Base-by-base conservation (phyloP, 2,797 vertebrate species). In the Rhabdomys pumilio region DNA sequence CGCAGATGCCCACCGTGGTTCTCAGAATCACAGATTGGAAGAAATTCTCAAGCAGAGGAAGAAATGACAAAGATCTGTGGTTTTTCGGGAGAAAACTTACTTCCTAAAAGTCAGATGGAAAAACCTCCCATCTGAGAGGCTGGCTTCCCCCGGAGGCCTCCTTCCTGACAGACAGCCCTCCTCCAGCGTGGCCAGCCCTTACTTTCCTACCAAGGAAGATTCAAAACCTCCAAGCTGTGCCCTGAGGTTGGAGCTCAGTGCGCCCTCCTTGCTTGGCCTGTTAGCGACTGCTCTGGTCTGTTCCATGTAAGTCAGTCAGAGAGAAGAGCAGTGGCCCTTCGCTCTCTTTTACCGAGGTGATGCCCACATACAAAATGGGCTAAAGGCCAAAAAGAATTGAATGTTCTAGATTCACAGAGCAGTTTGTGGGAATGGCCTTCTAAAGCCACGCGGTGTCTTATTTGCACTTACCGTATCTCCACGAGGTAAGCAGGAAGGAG, bases 141-240 rank as follows among this genome's bases (percentile, higher is more conserved):
- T 34, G 1, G 38, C 41, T 12, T 55, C 31, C 3, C 0, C 13
- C 0, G 34, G 7, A 26, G 0, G 0, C 73, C 67, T n/a, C 61
- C 26, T 26, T 73, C 47, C 34, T 41, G 1, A 0, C 2, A 29
- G 14, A 65, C 22, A 20, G 15, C 0, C 13, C 1, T 29, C 34
- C 3, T 26, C 0, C 0, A 13, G 38, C 0, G 20, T 17, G 20
- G 55, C 6, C 47, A 0, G 0, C 19, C 20, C 12, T 1, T 5
- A 7, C 20, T 4, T 20, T 17, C 61, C 59, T 0, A 15, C 0
- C 0, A 7, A 44, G 67, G 41, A 47, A 72, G 55, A 53, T 4
- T 38, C 6, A 41, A 26, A 31, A 34, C 50, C 6, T 15, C 1
- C 22, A 53, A 77, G 72, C 61, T 7, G 47, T 4, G 34, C 41